Conservation (phyloP, 2,888 invertebrate species). For the Branchipolynoe longqiensis region DNA sequence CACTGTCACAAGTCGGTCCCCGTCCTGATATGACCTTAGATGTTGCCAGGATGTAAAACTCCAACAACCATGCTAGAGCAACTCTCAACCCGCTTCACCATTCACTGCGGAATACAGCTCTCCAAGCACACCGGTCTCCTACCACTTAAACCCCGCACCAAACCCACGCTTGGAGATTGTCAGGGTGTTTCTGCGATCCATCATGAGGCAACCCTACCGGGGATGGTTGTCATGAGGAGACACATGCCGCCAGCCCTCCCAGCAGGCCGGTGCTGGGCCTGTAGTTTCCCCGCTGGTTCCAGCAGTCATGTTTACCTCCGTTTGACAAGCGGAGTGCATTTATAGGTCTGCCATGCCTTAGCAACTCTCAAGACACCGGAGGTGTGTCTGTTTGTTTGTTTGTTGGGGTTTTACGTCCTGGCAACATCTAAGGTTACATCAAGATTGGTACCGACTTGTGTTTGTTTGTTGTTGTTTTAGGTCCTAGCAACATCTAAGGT, state of each 20-base stretch:
- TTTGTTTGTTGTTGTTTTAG: too few species aligned
- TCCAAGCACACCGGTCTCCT: background rate
- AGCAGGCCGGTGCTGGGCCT: background rate
- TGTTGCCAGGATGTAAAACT: too few species aligned
- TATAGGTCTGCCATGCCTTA: background rate
- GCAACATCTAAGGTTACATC: too few species aligned
- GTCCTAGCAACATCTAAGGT: too few species aligned
- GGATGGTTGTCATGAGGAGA: slow-evolving; percentile 21
- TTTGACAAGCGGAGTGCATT: background rate
- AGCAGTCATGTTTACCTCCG: background rate
- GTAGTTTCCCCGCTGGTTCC: background rate
- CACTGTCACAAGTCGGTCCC: too few species aligned
- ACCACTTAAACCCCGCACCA: background rate
- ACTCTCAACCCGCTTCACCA: too few species aligned
- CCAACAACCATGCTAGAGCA: too few species aligned
- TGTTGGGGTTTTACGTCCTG: too few species aligned
- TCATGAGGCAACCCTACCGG: slow-evolving; percentile 23
- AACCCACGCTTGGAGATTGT: background rate
- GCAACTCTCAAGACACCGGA: too few species aligned
- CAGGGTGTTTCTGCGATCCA: background rate
- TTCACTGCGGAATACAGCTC: slow-evolving; percentile 7
- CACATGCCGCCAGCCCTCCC: background rate
- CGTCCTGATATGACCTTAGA: too few species aligned
- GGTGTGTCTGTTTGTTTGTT: too few species aligned
- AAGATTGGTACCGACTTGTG: too few species aligned